phyloP scores from a whole-genome alignment of 92 coral and sea anemone genomes.

The Epizoanthus scotinus region DNA sequence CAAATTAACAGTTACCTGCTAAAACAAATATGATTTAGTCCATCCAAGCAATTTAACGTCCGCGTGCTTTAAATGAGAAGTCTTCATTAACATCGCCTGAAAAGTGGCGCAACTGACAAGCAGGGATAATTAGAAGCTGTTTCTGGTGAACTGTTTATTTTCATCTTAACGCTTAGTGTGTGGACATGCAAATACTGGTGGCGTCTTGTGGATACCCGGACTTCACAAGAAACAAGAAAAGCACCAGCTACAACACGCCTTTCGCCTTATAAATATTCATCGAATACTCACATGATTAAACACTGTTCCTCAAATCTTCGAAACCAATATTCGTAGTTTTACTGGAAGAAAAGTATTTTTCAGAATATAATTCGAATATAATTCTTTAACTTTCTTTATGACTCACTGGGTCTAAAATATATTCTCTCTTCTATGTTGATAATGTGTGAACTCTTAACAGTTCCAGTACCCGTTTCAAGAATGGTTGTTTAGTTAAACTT shows the following conservation, averaged over 20 bases:
- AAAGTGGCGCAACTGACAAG: not conserved
- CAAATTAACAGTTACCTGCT: not conserved
- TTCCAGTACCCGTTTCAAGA: not conserved
- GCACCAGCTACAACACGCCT: not conserved
- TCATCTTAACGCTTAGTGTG: conserved; percentile 15
- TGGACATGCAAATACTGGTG: conserved; percentile 37
- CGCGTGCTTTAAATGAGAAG: not conserved
- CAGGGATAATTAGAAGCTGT: not conserved
- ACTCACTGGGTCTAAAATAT: not conserved
- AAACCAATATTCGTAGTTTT: not conserved
- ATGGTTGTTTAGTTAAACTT: not conserved
- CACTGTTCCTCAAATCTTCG: not conserved
- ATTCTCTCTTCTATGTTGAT: not conserved
- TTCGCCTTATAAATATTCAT: conserved; percentile 33
- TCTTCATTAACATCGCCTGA: not conserved
- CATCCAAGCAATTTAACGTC: not conserved
- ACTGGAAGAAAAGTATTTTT: not conserved
- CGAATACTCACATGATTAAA: not conserved
- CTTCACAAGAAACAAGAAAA: not conserved
- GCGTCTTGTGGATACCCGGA: not conserved
- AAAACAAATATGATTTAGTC: not conserved
- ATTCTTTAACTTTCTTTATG: not conserved
- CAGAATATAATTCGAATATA: too few species aligned
- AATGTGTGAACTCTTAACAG: not conserved
- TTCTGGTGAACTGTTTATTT: conserved; percentile 19